Conservation (phyloP, 1,140 invertebrate genomes). For the Bemisia tabaci region DNA sequence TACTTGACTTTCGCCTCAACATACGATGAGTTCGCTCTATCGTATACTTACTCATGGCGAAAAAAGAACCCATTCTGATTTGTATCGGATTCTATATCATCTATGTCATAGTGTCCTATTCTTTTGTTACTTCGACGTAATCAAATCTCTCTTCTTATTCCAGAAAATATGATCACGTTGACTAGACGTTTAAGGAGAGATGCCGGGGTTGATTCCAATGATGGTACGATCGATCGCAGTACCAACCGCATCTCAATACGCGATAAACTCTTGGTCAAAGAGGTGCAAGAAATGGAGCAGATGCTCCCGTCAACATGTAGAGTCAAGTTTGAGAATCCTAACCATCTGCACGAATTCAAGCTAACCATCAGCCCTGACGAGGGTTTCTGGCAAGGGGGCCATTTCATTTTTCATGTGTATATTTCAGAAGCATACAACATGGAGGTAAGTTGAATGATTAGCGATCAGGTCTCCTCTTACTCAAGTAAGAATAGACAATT, state of each 20-base stretch:
- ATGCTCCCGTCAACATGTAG: slow-evolving; percentile 66
- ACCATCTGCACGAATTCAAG: slow-evolving; percentile 65
- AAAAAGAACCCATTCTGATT: no score
- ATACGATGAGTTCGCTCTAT: no score
- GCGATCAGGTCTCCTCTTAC: slow-evolving; percentile 8
- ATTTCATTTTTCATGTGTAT: slow-evolving; percentile 70
- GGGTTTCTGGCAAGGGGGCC: slow-evolving; percentile 76
- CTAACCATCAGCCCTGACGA: slow-evolving; percentile 71
- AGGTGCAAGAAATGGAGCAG: slow-evolving; percentile 84
- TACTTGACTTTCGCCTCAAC: no score
- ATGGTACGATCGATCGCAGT: slow-evolving; percentile 25
- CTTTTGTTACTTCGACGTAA: no score
- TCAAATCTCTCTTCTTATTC: background rate
- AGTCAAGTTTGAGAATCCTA: slow-evolving; percentile 65
- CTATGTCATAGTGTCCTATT: no score
- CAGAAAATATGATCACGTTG: slow-evolving; percentile 54
- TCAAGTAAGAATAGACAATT: no score
- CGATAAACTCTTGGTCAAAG: slow-evolving; percentile 72
- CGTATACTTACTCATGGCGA: no score
- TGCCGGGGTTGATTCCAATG: slow-evolving; percentile 25
- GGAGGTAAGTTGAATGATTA: slow-evolving; percentile 46
- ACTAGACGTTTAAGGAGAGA: slow-evolving; percentile 65
- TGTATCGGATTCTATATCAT: no score
- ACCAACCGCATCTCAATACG: slow-evolving; percentile 59
- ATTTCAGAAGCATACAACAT: slow-evolving; percentile 94